Evolutionary conservation across 2,113 vertebrate genomes (phyloP), one percentile per base, ranked within the genome.

Genomic region (Rostratula benghalensis): DNA sequence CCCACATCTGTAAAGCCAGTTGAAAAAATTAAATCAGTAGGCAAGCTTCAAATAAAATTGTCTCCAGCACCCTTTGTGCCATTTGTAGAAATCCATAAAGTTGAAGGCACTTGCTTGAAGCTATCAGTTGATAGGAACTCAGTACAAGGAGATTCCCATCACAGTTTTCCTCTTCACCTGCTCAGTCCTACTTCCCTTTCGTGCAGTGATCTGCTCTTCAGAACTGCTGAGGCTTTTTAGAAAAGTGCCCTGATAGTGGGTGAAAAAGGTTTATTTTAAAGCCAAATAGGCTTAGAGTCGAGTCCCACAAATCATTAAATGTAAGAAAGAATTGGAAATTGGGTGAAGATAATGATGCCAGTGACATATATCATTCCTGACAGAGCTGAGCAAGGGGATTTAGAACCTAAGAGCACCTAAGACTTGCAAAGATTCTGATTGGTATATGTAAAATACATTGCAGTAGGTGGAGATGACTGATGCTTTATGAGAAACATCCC

Each of bases 1-100:
- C 39, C 39, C 3, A 3, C 2, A 20, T 13, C n/a, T 41, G 9
- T 51, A 63, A 76, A 1, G 0, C 13, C 48, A 76, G 2, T 8
- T 59, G 69, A 78, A 83, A 87, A 45, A 57, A n/a, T 8, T 45
- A 53, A 15, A 33, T n/a, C 25, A 51, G 7, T n/a, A 39, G 21
- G 4, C 28, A 90, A 39, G 35, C 15, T 28, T 83, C 27, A 59
- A 51, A 69, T 27, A 63, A 63, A 69, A 74, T 15, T 14, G 9
- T 83, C 11, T 50, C 30, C 60, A 76, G n/a, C 19, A 43, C 16
- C 37, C 0, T 3, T 7, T 78, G 27, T 28, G 12, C 6, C 14
- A 54, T 3, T 48, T 51, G 7, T 14, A 84, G 13, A 24, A 91
- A 50, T 41, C 19, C n/a, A 5, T 61, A 61, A 53, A 14, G 53